Base-by-base conservation (phyloP, 2,888 invertebrate genomes). In the Tetragnatha montana region DNA sequence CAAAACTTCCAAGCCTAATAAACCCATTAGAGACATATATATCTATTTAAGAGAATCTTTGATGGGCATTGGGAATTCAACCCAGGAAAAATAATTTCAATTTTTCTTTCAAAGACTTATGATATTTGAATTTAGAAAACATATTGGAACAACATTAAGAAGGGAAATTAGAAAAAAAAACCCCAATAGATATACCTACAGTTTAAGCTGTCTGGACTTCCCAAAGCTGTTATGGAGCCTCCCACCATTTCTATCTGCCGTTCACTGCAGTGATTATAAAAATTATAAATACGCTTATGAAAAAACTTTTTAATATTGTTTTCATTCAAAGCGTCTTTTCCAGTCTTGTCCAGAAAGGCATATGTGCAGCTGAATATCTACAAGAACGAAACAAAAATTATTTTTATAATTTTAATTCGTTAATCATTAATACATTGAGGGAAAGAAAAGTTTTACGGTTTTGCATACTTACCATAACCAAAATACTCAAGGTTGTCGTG, bases 181-280 rank as follows among this genome's bases (percentile, higher is more conserved):
- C n/a, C n/a, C n/a, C n/a, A n/a, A 2, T 35, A 35, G 35, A 35
- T 22, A 60, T 68, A 82, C 76, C 71, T 83, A 88, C 88, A 19
- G 49, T 78, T 82, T 14, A 81, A 75, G 22, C 80, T 80, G 21
- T 89, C 74, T 35, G 51, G 50, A 8, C 14, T n/a, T 8, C 90
- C 90, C n/a, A 35, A 71, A 21, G 90, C 90, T 0, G 68, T 76
- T 0, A 90, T 71, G 8, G 69, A n/a, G 1, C 49, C 47, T 3
- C 87, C 87, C 12, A 80, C n/a, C 0, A 90, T 51, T 19, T 80
- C 19, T 7, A 90, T 49, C 17, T 90, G 87, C 60, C 60, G 69
- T 70, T 71, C 79, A 49, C 83, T 83, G n/a, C 90, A 90, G 6
- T 79, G 69, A 7, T 81, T 87, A 10, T 47, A 83, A n/a, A 90